Evolutionary conservation across 1,140 invertebrate species (phyloP), one percentile per base, ranked within the genome.

Genomic region (Trichomalopsis sarcophagae): DNA sequence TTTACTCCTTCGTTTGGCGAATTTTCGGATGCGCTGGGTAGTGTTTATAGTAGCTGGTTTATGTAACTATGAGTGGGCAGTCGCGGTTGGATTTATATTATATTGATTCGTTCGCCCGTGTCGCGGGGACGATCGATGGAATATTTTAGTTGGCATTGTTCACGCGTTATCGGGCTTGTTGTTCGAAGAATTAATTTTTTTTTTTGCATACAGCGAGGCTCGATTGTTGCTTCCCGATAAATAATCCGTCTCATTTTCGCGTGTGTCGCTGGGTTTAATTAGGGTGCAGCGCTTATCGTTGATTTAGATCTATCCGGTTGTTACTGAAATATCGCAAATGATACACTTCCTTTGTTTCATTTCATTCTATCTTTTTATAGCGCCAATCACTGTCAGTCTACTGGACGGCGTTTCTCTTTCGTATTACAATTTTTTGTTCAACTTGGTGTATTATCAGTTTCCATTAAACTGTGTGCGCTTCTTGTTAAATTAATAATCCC

Each of bases 201-300:
- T 62, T 62, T 62, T 62, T 7, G 21, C 55, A 7, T n/a, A 21
- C 21, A 27, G 27, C 14, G 13, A 55, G 17, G 55, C 21, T 62
- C 17, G 14, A 62, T 50, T 50, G 47, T 14, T 50, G 3, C 10
- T 50, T 17, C 14, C 10, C 4, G 11, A 14, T 50, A 50, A 44
- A 50, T 50, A 47, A 47, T 17, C 2, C 14, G 66, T 14, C 21
- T 75, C 44, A 47, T 77, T 71, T 71, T 62, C 7, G 17, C 11
- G n/a, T n/a, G n/a, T n/a, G n/a, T n/a, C n/a, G n/a, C n/a, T 9
- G 30, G 33, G 68, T n/a, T 68, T 86, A 79, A 84, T 87, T 40
- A 68, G 69, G 27, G 33, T 81, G 71, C 76, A 14, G 27, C 68
- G 68, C 33, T 30, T 47, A 23, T 4, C 10, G 27, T 68, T 23